Evolutionary conservation across 1,140 invertebrate genomes (phyloP).

Genomic region (Diachasma alloeum): DNA sequence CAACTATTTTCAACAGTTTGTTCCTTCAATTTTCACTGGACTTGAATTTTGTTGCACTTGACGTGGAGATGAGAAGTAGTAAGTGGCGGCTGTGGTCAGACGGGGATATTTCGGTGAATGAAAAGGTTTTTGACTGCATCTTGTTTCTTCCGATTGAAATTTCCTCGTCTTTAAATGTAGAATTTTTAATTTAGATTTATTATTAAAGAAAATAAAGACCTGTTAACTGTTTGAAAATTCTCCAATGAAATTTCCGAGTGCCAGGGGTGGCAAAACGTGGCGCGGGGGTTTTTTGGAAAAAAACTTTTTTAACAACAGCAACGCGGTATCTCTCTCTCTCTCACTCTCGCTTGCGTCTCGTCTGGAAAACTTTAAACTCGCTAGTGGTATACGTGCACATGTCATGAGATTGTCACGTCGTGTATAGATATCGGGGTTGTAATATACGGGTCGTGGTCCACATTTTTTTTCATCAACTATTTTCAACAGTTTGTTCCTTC

Average conservation of each 20-base stretch:
- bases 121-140: no score
- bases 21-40: neutral
- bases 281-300: neutral
- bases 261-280: slow-evolving; percentile 22
- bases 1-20: neutral
- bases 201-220: no score
- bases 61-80: no score
- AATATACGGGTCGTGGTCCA: neutral
- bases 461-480: neutral
- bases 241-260: no score
- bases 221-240: no score
- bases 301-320: slow-evolving; percentile 25
- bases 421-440: neutral
- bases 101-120: no score
- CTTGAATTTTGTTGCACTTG: neutral
- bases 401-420: neutral
- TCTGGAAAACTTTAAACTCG: neutral
- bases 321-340: neutral
- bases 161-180: no score
- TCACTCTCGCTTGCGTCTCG: neutral
- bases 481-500: neutral
- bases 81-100: no score
- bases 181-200: no score
- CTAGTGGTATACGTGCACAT: neutral
- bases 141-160: no score